A percentile compares a stretch with the other conserved stretches of the same genome.
These are phyloP conservation scores for Ophion ellenae DNA, from an alignment of 2,888 invertebrate genomes.

Conservation along the genomic window DNA sequence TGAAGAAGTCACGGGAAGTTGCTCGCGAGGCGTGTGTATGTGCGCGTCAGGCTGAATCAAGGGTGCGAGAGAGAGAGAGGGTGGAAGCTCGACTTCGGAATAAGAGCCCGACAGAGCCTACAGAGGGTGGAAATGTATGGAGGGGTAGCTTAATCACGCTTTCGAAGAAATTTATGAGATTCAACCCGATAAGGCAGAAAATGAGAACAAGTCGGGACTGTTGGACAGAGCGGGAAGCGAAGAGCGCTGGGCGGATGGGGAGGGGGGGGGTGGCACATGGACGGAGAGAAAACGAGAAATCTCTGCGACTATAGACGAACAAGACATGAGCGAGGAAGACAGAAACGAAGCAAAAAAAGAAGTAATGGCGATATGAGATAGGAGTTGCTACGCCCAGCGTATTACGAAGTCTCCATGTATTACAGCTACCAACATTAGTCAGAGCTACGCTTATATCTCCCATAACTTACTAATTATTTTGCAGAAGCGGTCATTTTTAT, in stretches of 20 bases:
- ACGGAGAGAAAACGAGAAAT: slow-evolving; percentile 39
- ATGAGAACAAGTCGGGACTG: slow-evolving; percentile 75
- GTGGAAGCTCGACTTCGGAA: slow-evolving; percentile 56
- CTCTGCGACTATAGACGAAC: slow-evolving; percentile 21
- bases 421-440: not conserved
- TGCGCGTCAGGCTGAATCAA: slow-evolving; percentile 40
- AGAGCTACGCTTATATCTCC: not conserved
- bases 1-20: slow-evolving; percentile 52
- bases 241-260: not conserved
- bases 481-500: not conserved
- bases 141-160: slow-evolving; percentile 82
- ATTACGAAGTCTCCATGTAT: not conserved
- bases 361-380: slow-evolving; percentile 30
- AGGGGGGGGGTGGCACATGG: slow-evolving; percentile 5
- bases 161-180: slow-evolving; percentile 83
- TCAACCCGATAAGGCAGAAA: slow-evolving; percentile 80
- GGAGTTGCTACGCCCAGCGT: not conserved
- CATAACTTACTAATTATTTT: not conserved
- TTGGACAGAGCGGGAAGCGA: slow-evolving; percentile 23
- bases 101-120: slow-evolving; percentile 55
- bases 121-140: slow-evolving; percentile 42
- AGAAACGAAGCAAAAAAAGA: not conserved
- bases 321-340: slow-evolving; percentile 5
- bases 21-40: slow-evolving; percentile 47
- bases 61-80: not conserved